Conservation (phyloP, 2,888 invertebrate species). For the Harpalus rufipes region DNA sequence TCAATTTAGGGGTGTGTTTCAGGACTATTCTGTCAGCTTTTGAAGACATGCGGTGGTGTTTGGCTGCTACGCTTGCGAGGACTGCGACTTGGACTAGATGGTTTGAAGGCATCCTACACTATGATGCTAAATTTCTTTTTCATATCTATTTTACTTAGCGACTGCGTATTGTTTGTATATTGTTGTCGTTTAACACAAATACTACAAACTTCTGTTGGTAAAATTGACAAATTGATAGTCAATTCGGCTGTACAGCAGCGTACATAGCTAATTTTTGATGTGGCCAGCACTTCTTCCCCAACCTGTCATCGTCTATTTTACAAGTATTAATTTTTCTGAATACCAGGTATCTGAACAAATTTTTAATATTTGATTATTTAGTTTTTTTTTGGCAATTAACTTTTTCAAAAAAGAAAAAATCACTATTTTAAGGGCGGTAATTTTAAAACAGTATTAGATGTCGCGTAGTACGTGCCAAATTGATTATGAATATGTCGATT, state of each 20-base stretch:
- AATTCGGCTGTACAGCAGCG: conserved; percentile 56
- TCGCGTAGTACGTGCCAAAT: conserved; percentile 52
- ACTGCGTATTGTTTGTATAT: conserved; percentile 28
- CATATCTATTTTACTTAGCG: conserved; percentile 41
- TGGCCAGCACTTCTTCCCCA: conserved; percentile 40
- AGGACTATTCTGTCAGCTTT: conserved; percentile 44
- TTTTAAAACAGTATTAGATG: neutral
- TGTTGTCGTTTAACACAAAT: conserved; percentile 47
- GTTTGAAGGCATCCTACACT: conserved; percentile 36
- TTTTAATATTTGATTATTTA: neutral
- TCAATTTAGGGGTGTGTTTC: conserved; percentile 56
- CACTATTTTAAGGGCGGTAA: neutral
- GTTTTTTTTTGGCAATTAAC: neutral
- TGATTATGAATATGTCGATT: conserved; percentile 61
- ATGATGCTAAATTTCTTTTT: conserved; percentile 17
- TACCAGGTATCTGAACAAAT: conserved; percentile 6
- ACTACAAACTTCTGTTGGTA: conserved; percentile 46
- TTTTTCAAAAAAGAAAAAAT: neutral
- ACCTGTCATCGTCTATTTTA: neutral
- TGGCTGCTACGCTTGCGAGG: conserved; percentile 38
- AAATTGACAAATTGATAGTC: conserved; percentile 56
- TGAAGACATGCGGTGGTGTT: conserved; percentile 41
- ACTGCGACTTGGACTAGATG: conserved; percentile 2
- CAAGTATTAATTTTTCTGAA: conserved; percentile 19
- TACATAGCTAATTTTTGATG: neutral